Conservation (phyloP, 1,140 invertebrate species). For the Drosophila santomea region DNA sequence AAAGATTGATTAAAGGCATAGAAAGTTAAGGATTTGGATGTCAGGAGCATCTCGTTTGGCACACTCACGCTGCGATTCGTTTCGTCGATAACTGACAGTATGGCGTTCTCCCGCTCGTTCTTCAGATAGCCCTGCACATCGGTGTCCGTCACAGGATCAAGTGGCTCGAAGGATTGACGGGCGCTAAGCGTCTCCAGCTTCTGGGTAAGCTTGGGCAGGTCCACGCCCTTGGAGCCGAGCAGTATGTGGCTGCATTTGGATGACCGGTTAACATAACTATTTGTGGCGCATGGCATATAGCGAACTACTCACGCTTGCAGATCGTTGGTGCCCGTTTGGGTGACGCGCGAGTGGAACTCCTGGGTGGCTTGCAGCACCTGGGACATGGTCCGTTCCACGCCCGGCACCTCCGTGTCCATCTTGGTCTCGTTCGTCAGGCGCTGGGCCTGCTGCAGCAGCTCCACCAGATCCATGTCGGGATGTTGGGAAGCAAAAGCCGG, state of each 20-base stretch:
- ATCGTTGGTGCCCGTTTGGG: constrained; percentile 93
- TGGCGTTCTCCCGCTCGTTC: constrained; percentile 97
- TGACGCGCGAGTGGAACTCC: constrained; percentile 93
- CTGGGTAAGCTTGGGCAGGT: constrained; percentile 95
- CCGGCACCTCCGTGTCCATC: constrained; percentile 91
- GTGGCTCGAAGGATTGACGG: constrained; percentile 93
- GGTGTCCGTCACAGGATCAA: constrained; percentile 94
- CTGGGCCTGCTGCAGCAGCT: constrained; percentile 95
- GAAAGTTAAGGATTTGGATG: neutral
- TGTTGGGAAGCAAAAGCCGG: constrained; percentile 14
- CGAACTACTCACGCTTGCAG: constrained; percentile 93
- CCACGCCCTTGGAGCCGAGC: constrained; percentile 95
- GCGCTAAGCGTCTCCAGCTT: constrained; percentile 95
- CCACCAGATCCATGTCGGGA: constrained; percentile 89
- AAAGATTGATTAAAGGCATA: constrained; percentile 43
- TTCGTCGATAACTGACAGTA: constrained; percentile 95
- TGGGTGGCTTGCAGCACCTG: constrained; percentile 97
- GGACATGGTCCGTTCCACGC: constrained; percentile 94
- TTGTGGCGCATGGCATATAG: neutral
- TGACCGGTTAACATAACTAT: neutral
- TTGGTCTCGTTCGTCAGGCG: constrained; percentile 95
- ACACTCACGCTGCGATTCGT: constrained; percentile 91
- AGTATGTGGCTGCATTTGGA: constrained; percentile 90
- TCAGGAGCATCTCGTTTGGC: neutral
- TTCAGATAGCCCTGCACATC: constrained; percentile 95